Evolutionary conservation across 2,797 vertebrate species (phyloP), one percentile per base, ranked within the genome.

Genomic region (Labroides dimidiatus): DNA sequence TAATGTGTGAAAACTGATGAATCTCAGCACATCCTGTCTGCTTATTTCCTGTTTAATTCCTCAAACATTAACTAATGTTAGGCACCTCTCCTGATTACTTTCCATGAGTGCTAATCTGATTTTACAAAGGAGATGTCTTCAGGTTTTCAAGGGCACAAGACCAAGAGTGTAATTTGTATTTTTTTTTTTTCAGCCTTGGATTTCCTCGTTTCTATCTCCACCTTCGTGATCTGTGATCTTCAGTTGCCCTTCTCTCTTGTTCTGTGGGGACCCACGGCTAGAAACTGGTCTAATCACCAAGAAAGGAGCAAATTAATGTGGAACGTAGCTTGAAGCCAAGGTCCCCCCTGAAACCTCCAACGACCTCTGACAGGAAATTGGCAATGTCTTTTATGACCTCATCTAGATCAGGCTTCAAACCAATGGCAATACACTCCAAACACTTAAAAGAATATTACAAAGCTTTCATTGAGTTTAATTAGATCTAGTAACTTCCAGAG

Each of bases 281-380:
- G 45, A 48, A 27, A 42, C 1, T 9, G 54, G 17, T 50, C 45
- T 69, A 10, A 71, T 69, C 62, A 70, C 63, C 69, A 51, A 72
- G 58, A 76, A 57, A 71, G 68, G 37, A 63, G 33, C 44, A 37
- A 54, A 58, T 73, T 65, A 65, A 69, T 75, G 65, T 75, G 57
- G 36, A 58, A 39, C 41, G 37, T 42, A 53, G 36, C 67, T 71
- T 16, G 27, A 13, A 81, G 75, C 64, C 19, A 79, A 65, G 45
- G 61, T 66, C 36, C 71, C 39, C 13, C 23, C 17, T 58, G 61
- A 73, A 72, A 73, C 49, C 44, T 47, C 54, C 42, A 42, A 72
- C 10, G 57, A 77, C 61, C 57, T 47, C 14, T 24, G 72, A 37
- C 67, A 71, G 78, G 65, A 86, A 79, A 82, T 78, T 84, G 69